phyloP scores from a whole-genome alignment of 2,888 invertebrate genomes.

The Polymixis lichenea region DNA sequence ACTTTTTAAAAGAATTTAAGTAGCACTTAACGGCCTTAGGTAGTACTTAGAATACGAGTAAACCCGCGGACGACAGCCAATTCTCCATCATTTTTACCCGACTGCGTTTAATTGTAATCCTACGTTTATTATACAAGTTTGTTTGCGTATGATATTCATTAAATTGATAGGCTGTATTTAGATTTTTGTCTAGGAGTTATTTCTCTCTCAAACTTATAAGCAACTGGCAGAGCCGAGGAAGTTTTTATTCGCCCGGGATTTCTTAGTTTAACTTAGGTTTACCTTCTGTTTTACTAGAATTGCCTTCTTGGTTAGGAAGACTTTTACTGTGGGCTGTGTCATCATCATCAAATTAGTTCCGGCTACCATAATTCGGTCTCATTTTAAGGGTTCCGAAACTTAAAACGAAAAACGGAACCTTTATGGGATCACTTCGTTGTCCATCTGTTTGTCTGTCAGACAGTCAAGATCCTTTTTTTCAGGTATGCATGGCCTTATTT shows the following conservation, averaged over 20 bases:
- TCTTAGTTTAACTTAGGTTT: conserved; percentile 6
- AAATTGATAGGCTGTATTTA: conserved; percentile 6
- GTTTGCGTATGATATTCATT: neutral
- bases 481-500: no score
- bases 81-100: neutral
- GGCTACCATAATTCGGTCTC: neutral
- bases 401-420: neutral
- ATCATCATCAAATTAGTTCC: neutral
- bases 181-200: conserved; percentile 22
- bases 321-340: neutral
- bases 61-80: neutral
- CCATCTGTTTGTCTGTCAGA: neutral
- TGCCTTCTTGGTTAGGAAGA: neutral
- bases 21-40: neutral
- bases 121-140: conserved; percentile 2
- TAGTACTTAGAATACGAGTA: neutral
- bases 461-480: neutral
- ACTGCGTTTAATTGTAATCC: neutral
- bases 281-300: neutral
- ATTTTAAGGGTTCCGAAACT: neutral
- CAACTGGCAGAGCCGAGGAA: conserved; percentile 13
- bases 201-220: conserved; percentile 14
- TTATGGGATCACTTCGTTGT: neutral
- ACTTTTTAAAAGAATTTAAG: no score
- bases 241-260: conserved; percentile 13